These are phyloP conservation scores for Xiphorhynchus erythropygius DNA, from an alignment of 2,797 vertebrate genomes.

Conservation along the genomic window DNA sequence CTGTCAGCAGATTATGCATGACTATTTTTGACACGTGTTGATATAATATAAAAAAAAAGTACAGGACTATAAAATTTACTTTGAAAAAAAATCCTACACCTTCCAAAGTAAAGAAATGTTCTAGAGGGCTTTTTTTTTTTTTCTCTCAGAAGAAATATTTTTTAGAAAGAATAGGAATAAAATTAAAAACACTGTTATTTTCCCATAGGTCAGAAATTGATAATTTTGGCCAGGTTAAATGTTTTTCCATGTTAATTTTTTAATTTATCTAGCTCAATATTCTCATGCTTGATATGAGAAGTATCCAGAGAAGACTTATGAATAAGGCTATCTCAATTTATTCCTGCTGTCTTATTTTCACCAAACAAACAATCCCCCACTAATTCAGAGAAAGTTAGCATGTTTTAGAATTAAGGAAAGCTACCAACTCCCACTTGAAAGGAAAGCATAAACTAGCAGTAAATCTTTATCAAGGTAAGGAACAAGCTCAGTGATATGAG, in stretches of 20 bases:
- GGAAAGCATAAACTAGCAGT: neutral
- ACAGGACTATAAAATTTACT: neutral
- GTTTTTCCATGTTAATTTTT: neutral
- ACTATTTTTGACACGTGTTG: slow-evolving; percentile 24
- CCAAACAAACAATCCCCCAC: neutral
- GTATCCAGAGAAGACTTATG: neutral
- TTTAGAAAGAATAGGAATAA: neutral
- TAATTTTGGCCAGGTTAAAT: neutral
- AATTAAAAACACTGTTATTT: neutral
- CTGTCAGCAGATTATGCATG: slow-evolving; percentile 21
- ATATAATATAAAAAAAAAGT: neutral
- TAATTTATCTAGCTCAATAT: neutral
- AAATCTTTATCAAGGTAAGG: neutral
- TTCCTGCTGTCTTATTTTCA: neutral
- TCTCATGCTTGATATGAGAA: neutral
- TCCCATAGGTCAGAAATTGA: neutral
- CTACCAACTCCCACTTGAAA: neutral
- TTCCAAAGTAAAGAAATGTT: neutral
- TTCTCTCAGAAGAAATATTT: too few species aligned
- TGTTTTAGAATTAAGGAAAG: neutral
- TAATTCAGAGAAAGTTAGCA: neutral
- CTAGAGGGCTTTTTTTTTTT: rapidly evolving
- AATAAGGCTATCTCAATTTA: neutral
- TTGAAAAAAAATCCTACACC: neutral
- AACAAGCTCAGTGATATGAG: neutral